A percentile compares a stretch with the other conserved stretches of the same genome.
These are phyloP conservation scores for Conchocele bisecta DNA, from an alignment of 2,888 invertebrate genomes.

Conservation along the genomic window DNA sequence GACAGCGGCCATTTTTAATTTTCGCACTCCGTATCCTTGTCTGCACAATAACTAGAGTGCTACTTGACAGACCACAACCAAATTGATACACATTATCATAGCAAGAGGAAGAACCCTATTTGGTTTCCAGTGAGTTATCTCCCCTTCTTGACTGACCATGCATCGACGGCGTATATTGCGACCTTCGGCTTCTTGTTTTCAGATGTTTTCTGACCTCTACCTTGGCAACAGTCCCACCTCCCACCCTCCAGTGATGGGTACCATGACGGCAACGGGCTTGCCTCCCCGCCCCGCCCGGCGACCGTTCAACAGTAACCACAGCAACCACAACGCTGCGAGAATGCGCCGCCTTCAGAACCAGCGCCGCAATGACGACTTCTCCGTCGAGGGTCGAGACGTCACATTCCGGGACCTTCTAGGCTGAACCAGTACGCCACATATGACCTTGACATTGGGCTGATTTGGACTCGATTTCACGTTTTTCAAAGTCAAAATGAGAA, in stretches of 20 bases:
- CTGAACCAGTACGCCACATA: slow-evolving; percentile 6
- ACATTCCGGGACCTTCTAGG: slow-evolving; percentile 65
- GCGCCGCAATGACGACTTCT: slow-evolving; percentile 56
- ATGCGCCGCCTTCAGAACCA: slow-evolving; percentile 39
- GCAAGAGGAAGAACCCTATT: no score
- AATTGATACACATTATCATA: no score
- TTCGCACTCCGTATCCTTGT: no score
- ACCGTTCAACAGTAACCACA: slow-evolving; percentile 23
- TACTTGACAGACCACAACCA: no score
- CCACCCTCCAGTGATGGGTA: slow-evolving; percentile 56
- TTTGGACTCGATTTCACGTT: no score
- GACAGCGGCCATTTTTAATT: no score
- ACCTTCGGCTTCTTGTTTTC: slow-evolving; percentile 27
- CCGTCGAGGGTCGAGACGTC: slow-evolving; percentile 66
- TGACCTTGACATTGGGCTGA: no score
- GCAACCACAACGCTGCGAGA: slow-evolving; percentile 41
- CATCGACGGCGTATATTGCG: no score
- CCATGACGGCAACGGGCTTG: slow-evolving; percentile 28
- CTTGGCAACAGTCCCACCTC: slow-evolving; percentile 69
- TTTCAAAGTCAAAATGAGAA: no score
- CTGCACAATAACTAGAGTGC: no score
- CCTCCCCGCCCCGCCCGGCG: slow-evolving; percentile 56
- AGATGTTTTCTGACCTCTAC: slow-evolving; percentile 67
- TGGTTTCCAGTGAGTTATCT: no score
- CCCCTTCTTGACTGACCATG: no score